Evolutionary conservation across 2,797 vertebrate species (phyloP).

Genomic region (Spinus olivaceus): DNA sequence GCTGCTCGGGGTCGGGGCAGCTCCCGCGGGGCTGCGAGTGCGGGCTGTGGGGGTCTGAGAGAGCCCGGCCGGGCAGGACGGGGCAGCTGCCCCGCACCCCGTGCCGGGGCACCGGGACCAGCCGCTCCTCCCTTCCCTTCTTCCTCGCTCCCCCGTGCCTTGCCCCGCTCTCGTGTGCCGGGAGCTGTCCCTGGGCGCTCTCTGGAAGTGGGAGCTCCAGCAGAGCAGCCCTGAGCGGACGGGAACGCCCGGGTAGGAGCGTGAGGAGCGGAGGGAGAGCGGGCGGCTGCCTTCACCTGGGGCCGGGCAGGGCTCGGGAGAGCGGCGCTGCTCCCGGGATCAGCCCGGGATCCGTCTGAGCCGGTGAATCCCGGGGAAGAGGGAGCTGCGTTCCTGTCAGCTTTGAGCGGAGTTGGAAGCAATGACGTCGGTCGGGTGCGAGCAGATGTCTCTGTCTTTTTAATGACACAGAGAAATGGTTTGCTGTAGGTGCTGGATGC

Average conservation of each 20-base stretch:
- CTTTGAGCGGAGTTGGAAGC: not conserved
- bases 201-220: not conserved
- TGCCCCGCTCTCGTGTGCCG: not conserved
- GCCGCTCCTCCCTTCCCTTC: not conserved
- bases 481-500: constrained; percentile 48
- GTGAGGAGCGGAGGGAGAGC: not conserved
- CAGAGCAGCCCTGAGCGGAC: not conserved
- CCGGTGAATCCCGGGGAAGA: not conserved
- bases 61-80: not conserved
- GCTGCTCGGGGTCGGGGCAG: not conserved
- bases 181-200: not conserved
- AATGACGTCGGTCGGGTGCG: not conserved
- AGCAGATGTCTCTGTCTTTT: not conserved
- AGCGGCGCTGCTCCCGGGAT: not conserved
- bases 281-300: not conserved
- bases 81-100: not conserved
- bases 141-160: not conserved
- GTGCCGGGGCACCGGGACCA: not conserved
- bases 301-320: not conserved
- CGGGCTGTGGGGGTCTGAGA: not conserved
- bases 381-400: not conserved
- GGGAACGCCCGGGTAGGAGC: not conserved
- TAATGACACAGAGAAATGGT: not conserved
- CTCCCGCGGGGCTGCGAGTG: not conserved
- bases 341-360: fast-evolving